Base-by-base conservation (phyloP, 2,797 vertebrate species). In the Centropyge bicolor region DNA sequence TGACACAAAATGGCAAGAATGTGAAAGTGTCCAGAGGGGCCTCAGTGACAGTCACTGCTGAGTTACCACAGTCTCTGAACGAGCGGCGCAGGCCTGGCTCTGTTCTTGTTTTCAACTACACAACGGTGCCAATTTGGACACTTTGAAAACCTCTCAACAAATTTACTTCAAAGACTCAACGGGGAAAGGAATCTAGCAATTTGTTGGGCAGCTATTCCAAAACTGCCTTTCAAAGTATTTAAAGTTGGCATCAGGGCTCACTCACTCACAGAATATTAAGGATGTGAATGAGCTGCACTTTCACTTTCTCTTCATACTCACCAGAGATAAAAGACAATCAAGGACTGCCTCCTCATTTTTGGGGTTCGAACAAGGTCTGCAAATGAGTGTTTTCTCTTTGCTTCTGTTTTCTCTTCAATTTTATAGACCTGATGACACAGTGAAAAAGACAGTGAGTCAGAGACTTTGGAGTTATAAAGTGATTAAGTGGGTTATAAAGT, bases 291-390 rank as follows among this genome's bases (percentile, higher is more conserved):
- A 57, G 6, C 67, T 43, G 36, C 65, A 41, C 5, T 2, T 31
- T 31, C 27, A 27, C 0, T 4, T 35, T 74, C 13, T 45, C 48
- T 9, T 54, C 4, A 14, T 63, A 91, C 91, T 93, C 72, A 95
- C 94, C 94, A 95, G 13, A 95, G 83, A 78, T 95, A 94, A 60
- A 95, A 94, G 12, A 93, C 67, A 20, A 94, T 90, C 63, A 95
- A 56, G 4, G 94, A 93, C 43, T 90, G 90, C 70, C 78, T 94
- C 87, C 94, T 94, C 92, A 95, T 94, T 46, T 38, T 91, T 4
- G 94, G 93, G 1, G 94, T 95, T 59, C 92, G 91, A 57, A 95
- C 56, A 0, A 95, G 93, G 84, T 94, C 93, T 1, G 93, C 1
- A 45, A 93, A 74, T 0, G 91, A 90, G 74, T 92, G 41, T 20